Evolutionary conservation across 1,140 invertebrate species (phyloP).

Genomic region (Aphelenchoides fujianensis): DNA sequence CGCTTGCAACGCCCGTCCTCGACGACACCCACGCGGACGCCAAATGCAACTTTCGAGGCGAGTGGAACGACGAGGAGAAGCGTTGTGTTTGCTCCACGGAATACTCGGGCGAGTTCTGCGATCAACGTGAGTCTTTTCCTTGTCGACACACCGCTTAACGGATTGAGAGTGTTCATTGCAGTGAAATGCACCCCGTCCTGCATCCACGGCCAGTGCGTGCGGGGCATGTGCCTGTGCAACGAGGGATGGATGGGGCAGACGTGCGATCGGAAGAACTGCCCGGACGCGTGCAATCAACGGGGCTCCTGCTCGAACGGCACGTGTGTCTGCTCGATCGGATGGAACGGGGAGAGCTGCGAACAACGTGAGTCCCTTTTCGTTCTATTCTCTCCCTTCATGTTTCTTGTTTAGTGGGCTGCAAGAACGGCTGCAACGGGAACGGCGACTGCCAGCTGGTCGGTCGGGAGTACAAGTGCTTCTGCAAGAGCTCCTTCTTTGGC

Average conservation of each 20-base stretch:
- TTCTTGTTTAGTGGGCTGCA: conserved; percentile 96
- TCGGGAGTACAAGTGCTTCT: conserved; percentile 83
- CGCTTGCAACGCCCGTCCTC: not conserved
- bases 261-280: conserved; percentile 81
- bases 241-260: conserved; percentile 82
- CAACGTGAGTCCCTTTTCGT: too few relatives aligned
- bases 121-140: too few relatives aligned
- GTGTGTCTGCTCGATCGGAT: conserved; percentile 91
- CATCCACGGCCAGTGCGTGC: conserved; percentile 85
- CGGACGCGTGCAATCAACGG: conserved; percentile 81
- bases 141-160: too few relatives aligned
- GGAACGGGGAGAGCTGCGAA: conserved; percentile 94
- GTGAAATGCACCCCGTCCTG: conserved; percentile 81
- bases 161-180: too few relatives aligned
- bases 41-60: conserved; percentile 13
- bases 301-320: conserved; percentile 95
- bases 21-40: not conserved
- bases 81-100: conserved; percentile 33
- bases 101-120: conserved; percentile 31
- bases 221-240: conserved; percentile 82
- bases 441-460: conserved; percentile 77
- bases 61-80: not conserved
- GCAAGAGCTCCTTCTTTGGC: conserved; percentile 88
- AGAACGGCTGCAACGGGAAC: conserved; percentile 85
- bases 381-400: too few relatives aligned